Evolutionary conservation across 2,888 invertebrate species (phyloP), one percentile per base, ranked within the genome.

Genomic region (Tetramorium bicarinatum): DNA sequence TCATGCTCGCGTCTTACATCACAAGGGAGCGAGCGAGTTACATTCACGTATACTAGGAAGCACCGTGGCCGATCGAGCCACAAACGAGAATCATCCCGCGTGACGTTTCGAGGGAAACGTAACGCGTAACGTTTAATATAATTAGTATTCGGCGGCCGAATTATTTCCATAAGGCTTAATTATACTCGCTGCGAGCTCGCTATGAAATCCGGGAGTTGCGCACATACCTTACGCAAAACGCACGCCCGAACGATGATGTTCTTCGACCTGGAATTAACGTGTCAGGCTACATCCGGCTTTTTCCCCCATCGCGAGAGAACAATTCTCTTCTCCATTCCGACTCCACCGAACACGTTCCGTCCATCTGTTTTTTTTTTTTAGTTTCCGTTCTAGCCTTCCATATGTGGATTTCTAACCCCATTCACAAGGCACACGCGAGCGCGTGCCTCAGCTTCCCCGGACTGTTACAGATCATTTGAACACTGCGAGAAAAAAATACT

Each of bases 111-210:
- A 15, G 41, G 44, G 66, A 66, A 44, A 66, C 44, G 66, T 47
- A 25, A n/a, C 29, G 59, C 47, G 44, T 44, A 59, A 56, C 59
- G 21, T 25, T 72, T 29, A 52, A 59, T 72, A 72, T 59, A 80
- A 80, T 72, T 72, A 59, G 72, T 25, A 69, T 71, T 79, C 34
- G 56, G 21, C 56, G 44, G 71, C 13, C 21, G 34, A 34, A 79
- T 79, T 79, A 79, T 59, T 56, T 71, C 69, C 56, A 21, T 72
- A 47, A 72, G 47, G 72, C 47, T 72, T 72, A 56, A 80, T 80
- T 72, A 80, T 72, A 80, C 71, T 47, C 6, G 56, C 49, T 25
- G 44, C 56, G 44, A 79, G 56, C 13, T 47, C 59, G 34, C 38
- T 52, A 13, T 21, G 47, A 80, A 80, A 72, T 47, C 72, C 71